Percentiles rank a stretch among this genome's conserved stretches.
Evolutionary conservation across 2,888 invertebrate species (phyloP).

Genomic region (Hemithea aestivaria): DNA sequence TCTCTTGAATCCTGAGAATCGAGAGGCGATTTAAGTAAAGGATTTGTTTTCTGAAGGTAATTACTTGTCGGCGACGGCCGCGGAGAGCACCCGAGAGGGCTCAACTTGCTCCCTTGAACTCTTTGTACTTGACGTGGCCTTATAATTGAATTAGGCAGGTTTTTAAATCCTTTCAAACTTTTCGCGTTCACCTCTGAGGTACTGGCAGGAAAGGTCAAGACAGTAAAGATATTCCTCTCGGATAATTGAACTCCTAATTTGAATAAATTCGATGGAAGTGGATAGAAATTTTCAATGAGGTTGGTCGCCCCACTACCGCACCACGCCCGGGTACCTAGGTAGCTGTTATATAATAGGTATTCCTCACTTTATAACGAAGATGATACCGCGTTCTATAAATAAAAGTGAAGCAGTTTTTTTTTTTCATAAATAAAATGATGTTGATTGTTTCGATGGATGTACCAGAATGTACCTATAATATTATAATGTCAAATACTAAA

Average conservation of each 20-base stretch:
- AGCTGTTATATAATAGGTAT: too few species aligned
- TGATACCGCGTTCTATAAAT: too few species aligned
- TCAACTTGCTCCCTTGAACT: conserved; percentile 21
- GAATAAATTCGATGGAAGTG: conserved; percentile 2
- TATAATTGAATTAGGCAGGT: conserved; percentile 24
- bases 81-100: conserved; percentile 16
- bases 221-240: not conserved
- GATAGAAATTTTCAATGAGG: conserved; percentile 1
- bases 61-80: conserved; percentile 32
- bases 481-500: too few species aligned
- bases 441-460: too few species aligned
- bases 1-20: conserved; percentile 25
- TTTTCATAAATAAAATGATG: too few species aligned
- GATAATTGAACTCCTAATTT: conserved; percentile 1
- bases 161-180: conserved; percentile 19
- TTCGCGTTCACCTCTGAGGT: conserved; percentile 1
- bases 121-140: conserved; percentile 23
- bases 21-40: conserved; percentile 40
- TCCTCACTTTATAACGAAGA: too few species aligned
- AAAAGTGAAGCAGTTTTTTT: too few species aligned
- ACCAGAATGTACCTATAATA: too few species aligned
- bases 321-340: too few species aligned
- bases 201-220: conserved; percentile 3
- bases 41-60: conserved; percentile 34
- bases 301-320: too few species aligned